Conservation (phyloP, 2,888 invertebrate genomes). For the Nudaria mundana region DNA sequence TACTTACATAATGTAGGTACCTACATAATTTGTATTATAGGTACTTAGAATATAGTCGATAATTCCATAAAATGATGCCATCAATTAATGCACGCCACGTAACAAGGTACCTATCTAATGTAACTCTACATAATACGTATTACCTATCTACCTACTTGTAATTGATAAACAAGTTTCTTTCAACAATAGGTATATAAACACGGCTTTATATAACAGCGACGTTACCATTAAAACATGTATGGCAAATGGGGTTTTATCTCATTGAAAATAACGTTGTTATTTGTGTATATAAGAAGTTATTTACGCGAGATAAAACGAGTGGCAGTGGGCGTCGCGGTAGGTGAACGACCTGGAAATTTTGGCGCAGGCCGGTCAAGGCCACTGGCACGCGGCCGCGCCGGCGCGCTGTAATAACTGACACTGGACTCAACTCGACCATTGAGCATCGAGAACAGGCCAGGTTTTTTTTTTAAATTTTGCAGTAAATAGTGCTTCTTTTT, state of each 20-base stretch:
- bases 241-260: slow-evolving; percentile 33
- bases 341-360: slow-evolving; percentile 79
- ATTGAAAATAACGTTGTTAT: slow-evolving; percentile 37
- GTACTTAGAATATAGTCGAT: slow-evolving; percentile 1
- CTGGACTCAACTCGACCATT: slow-evolving; percentile 15
- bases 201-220: slow-evolving; percentile 66
- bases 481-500: no score
- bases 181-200: slow-evolving; percentile 69
- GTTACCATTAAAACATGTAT: slow-evolving; percentile 15
- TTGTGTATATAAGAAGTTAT: slow-evolving; percentile 45
- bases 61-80: slow-evolving; percentile 9
- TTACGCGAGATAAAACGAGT: slow-evolving; percentile 73
- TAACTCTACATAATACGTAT: slow-evolving; percentile 46
- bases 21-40: no score
- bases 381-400: slow-evolving; percentile 52
- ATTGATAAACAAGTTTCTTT: slow-evolving; percentile 76
- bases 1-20: no score
- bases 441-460: no score
- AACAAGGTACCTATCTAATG: slow-evolving; percentile 34
- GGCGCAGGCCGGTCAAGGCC: slow-evolving; percentile 81
- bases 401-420: slow-evolving; percentile 44
- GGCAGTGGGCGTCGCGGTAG: slow-evolving; percentile 71
- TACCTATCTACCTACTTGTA: slow-evolving; percentile 44
- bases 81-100: slow-evolving; percentile 17
- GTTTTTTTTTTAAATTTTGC: background rate